Conservation (phyloP, 2,888 invertebrate species). For the Melolontha melolontha region DNA sequence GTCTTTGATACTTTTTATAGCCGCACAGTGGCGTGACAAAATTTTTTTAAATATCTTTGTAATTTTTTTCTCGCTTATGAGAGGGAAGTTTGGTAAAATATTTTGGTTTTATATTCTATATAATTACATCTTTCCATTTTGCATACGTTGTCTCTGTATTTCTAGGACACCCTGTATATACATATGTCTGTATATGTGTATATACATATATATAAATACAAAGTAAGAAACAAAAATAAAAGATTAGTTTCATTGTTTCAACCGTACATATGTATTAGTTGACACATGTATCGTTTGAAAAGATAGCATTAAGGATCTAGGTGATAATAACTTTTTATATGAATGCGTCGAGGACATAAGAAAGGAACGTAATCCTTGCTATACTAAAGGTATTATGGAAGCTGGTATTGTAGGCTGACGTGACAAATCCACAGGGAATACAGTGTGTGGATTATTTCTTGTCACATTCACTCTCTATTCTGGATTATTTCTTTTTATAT, state of each 20-base stretch:
- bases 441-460: conserved; percentile 59
- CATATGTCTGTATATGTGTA: no score
- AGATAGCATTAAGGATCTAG: conserved; percentile 49
- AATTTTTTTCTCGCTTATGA: no score
- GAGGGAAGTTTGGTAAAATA: no score
- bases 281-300: conserved; percentile 37
- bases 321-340: conserved; percentile 52
- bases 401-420: conserved; percentile 61
- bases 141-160: no score
- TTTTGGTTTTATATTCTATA: no score
- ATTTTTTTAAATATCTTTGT: no score
- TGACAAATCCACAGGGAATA: conserved; percentile 62
- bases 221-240: conserved; percentile 1
- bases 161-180: no score
- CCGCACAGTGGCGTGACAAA: no score
- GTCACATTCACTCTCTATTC: conserved; percentile 59
- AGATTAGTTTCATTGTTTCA: conserved; percentile 33
- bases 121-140: no score
- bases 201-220: no score
- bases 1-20: no score
- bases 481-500: conserved; percentile 57
- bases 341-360: conserved; percentile 45
- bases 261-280: conserved; percentile 2
- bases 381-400: conserved; percentile 44
- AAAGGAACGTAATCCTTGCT: conserved; percentile 43